A percentile compares a stretch with the other conserved stretches of the same genome.
Evolutionary conservation across 2,888 invertebrate species (phyloP).

Genomic region (Dexiosoma caninum): DNA sequence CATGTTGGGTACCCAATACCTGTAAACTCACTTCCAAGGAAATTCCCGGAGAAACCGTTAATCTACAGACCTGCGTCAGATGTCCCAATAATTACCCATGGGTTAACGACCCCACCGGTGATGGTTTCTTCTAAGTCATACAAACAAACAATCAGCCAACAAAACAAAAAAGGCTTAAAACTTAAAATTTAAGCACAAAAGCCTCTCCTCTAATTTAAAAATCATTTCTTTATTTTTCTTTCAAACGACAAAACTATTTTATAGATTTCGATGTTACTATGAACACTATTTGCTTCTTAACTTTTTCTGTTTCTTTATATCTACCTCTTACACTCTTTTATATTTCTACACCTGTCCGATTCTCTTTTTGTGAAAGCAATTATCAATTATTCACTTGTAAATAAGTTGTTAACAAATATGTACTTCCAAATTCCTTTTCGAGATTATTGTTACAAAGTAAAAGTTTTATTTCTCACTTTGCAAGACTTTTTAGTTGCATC

Average conservation of each 20-base stretch:
- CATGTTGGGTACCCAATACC: slow-evolving; percentile 92
- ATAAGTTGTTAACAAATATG: slow-evolving; percentile 33
- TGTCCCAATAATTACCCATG: slow-evolving; percentile 97
- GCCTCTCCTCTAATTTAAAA: slow-evolving; percentile 58
- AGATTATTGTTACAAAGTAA: slow-evolving; percentile 57
- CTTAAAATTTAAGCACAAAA: slow-evolving; percentile 60
- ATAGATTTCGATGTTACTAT: background rate
- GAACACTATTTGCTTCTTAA: too few species aligned
- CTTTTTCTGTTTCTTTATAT: background rate
- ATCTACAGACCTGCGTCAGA: slow-evolving; percentile 93
- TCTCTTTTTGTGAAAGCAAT: background rate
- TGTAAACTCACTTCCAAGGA: slow-evolving; percentile 95
- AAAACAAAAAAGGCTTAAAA: slow-evolving; percentile 51
- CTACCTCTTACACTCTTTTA: background rate
- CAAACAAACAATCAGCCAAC: slow-evolving; percentile 59
- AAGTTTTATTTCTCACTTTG: slow-evolving; percentile 64
- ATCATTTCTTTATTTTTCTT: background rate
- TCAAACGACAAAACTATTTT: background rate
- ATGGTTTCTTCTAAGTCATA: slow-evolving; percentile 87
- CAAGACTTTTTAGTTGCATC: slow-evolving; percentile 66
- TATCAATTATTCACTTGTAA: slow-evolving; percentile 49
- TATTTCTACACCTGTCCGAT: background rate
- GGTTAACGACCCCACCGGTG: slow-evolving; percentile 89
- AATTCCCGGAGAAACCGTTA: slow-evolving; percentile 95
- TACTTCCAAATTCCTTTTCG: slow-evolving; percentile 10